Conservation (phyloP, 30 jellyfish, hydroid and myxozoan genomes). For the Hydractinia symbiolongicarpus region DNA sequence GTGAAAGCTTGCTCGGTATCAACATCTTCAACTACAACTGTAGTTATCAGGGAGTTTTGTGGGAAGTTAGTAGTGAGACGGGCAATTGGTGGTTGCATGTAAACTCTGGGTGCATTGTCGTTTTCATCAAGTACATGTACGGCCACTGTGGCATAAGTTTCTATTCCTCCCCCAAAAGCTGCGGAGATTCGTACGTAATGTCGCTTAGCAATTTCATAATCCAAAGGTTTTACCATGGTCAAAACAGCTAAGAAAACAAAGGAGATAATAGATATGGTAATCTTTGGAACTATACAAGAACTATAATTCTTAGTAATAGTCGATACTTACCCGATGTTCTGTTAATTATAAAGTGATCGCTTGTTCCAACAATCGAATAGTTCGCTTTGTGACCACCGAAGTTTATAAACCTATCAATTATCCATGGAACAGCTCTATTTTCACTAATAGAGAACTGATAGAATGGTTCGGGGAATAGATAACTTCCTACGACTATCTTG, state of each 20-base stretch:
- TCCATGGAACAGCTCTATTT: conserved; percentile 31
- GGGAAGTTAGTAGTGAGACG: conserved; percentile 19
- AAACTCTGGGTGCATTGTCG: conserved; percentile 65
- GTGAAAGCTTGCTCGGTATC: conserved; percentile 6
- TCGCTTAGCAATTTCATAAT: conserved; percentile 29
- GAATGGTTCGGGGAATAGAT: conserved; percentile 43
- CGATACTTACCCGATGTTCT: conserved; percentile 54
- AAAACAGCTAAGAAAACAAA: conserved; percentile 11
- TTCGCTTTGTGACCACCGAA: conserved; percentile 53
- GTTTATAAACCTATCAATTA: conserved; percentile 30
- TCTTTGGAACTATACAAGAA: background rate
- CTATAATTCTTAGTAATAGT: too few species aligned
- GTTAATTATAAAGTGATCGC: conserved; percentile 47
- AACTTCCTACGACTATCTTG: conserved; percentile 17
- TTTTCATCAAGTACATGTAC: conserved; percentile 54
- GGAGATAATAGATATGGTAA: background rate
- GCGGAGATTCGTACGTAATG: conserved; percentile 25
- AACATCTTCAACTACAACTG: conserved; percentile 16
- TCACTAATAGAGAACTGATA: conserved; percentile 37
- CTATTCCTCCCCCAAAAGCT: conserved; percentile 16
- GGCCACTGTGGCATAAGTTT: conserved; percentile 34
- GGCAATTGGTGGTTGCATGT: conserved; percentile 21
- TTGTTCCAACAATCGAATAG: conserved; percentile 42
- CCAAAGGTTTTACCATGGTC: conserved; percentile 36
- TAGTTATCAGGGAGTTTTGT: conserved; percentile 16